Conservation (phyloP, 1,140 invertebrate genomes). For the Daktulosphaira vitifoliae region DNA sequence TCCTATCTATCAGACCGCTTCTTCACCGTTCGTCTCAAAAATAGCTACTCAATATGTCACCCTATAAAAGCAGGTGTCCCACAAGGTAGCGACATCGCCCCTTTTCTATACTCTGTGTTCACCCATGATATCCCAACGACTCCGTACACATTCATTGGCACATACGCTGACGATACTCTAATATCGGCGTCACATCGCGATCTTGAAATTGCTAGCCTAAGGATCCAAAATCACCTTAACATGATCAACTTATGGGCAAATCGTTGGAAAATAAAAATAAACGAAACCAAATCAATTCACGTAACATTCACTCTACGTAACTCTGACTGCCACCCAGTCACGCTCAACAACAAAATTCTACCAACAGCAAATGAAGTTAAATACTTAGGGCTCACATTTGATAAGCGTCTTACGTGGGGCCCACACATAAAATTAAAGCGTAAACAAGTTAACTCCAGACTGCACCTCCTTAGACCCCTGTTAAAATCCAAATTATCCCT, state of each 20-base stretch:
- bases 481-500: constrained; percentile 35
- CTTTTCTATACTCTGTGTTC: constrained; percentile 4
- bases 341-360: background rate
- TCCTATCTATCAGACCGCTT: constrained; percentile 24
- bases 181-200: background rate
- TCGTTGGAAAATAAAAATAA: background rate
- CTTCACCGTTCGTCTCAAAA: constrained; percentile 9
- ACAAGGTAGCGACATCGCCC: constrained; percentile 15
- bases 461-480: constrained; percentile 36
- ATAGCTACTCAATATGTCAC: background rate
- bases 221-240: background rate
- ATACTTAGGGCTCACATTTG: constrained; percentile 28
- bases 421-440: constrained; percentile 24
- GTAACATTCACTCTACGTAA: background rate
- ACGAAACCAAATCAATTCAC: background rate
- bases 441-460: constrained; percentile 1
- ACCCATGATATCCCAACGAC: background rate
- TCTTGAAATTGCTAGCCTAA: background rate
- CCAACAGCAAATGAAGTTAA: background rate
- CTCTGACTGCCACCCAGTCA: background rate
- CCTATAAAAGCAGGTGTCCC: constrained; percentile 6
- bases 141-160: background rate
- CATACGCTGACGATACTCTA: constrained; percentile 7
- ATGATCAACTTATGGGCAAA: background rate
- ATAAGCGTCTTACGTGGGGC: constrained; percentile 15